These are phyloP conservation scores for Cerastis rubricosa DNA, from an alignment of 2,888 invertebrate genomes.

Conservation along the genomic window DNA sequence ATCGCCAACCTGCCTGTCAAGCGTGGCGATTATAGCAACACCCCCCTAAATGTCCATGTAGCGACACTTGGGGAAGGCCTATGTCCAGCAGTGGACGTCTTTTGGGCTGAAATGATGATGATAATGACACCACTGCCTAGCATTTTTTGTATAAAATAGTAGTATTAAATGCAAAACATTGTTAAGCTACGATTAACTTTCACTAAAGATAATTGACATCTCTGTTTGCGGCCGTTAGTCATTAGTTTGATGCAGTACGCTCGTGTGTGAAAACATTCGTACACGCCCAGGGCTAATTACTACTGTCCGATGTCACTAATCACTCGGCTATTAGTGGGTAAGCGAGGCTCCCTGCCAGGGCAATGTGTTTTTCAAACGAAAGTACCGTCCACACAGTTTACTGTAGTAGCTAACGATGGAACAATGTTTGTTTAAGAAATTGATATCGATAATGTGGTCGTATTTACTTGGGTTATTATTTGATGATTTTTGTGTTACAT, in stretches of 20 bases:
- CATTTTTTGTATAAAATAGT: no score
- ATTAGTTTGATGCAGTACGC: conserved; percentile 48
- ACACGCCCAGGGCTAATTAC: conserved; percentile 59
- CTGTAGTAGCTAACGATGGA: conserved; percentile 17
- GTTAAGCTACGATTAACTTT: not conserved
- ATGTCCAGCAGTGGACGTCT: no score
- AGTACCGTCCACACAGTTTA: conserved; percentile 17
- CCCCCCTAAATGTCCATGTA: no score
- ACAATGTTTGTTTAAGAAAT: conserved; percentile 15
- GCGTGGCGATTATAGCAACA: no score
- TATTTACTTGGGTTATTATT: conserved; percentile 4
- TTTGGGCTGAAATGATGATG: no score
- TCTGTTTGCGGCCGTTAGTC: conserved; percentile 18
- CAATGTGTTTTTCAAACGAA: conserved; percentile 38
- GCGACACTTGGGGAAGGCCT: no score
- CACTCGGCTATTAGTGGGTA: conserved; percentile 56
- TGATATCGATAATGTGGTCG: not conserved
- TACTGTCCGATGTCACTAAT: conserved; percentile 55
- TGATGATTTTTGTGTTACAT: not conserved
- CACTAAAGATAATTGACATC: conserved; percentile 37
- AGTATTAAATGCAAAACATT: not conserved
- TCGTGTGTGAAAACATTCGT: conserved; percentile 55
- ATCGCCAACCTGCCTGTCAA: no score
- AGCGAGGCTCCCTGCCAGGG: conserved; percentile 34
- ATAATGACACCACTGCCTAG: no score